Evolutionary conservation across 1,140 invertebrate genomes (phyloP).

Genomic region (Lordiphosa mommai): DNA sequence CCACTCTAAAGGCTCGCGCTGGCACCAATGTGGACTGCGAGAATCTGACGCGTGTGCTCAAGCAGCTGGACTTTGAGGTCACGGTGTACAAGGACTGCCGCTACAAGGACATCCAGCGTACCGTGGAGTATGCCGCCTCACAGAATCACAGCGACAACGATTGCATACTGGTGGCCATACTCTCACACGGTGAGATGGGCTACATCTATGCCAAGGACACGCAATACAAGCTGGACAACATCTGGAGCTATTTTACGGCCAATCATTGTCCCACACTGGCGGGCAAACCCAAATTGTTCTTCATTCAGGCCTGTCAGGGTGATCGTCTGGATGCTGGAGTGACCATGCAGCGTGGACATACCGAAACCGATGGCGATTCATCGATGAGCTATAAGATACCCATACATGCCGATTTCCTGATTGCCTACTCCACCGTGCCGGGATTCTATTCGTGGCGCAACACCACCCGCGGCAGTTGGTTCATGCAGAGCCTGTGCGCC

Average conservation of each 20-base stretch:
- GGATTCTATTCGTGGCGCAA: constrained; percentile 98
- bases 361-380: constrained; percentile 86
- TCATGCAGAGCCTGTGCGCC: constrained; percentile 94
- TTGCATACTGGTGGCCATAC: constrained; percentile 89
- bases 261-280: constrained; percentile 91
- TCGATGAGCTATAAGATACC: constrained; percentile 90
- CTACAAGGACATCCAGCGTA: constrained; percentile 84
- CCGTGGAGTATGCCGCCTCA: constrained; percentile 84
- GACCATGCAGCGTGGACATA: constrained; percentile 80
- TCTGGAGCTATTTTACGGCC: constrained; percentile 93
- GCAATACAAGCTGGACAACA: constrained; percentile 89
- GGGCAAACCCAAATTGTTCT: constrained; percentile 97
- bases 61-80: constrained; percentile 88
- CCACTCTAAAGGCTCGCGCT: constrained; percentile 82
- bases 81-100: constrained; percentile 83
- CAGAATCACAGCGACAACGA: constrained; percentile 89
- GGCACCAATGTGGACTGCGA: constrained; percentile 89
- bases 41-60: constrained; percentile 84
- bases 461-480: constrained; percentile 96
- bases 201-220: constrained; percentile 93
- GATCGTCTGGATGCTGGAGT: constrained; percentile 90
- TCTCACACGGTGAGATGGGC: constrained; percentile 94
- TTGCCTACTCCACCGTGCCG: constrained; percentile 95
- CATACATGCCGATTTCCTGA: constrained; percentile 95
- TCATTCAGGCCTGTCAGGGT: constrained; percentile 95